Base-by-base conservation (phyloP, 2,888 invertebrate genomes). In the Drosophila yooni region DNA sequence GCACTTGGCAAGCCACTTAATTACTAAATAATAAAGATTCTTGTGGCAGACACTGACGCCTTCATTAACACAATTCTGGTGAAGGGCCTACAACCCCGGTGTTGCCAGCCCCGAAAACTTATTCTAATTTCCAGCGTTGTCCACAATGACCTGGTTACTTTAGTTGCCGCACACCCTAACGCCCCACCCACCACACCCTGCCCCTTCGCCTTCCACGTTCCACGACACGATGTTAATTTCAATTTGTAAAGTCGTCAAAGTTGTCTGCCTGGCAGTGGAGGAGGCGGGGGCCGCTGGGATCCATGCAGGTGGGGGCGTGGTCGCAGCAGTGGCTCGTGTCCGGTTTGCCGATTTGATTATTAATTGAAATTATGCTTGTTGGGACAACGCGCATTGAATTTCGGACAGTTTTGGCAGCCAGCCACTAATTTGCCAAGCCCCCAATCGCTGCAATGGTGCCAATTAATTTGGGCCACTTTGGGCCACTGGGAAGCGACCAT, bases 21-120 rank as follows among this genome's bases (percentile, higher is more conserved):
- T 88, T 88, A 90, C 83, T 82, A 88, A 88, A 88, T 90, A 88
- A 88, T 88, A 90, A 90, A 82, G 90, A 88, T 88, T 90, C 83
- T 63, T 70, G 65, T 69, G 70, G 54, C 81, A 88, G 85, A 82
- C 80, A 72, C 71, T 70, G 77, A 74, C 76, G 83, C 80, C 77
- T 85, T 82, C 80, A 81, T 82, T 84, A 83, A 79, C 75, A 86
- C 83, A 76, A 81, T 88, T 88, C 70, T 64, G 65, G 50, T 57
- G 56, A 67, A 54, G 53, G 51, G 70, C 72, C 66, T 74, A 66
- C 61, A 59, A 0, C 13, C 46, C 57, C 72, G 27, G 25, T 33
- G 57, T 7, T 40, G 25, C 43, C n/a, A 50, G 43, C 59, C 46
- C 54, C 40, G 53, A 60, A 74, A 76, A 82, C 65, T 82, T 82